Evolutionary conservation across 1,140 invertebrate species (phyloP).

Genomic region (Copidosoma floridanum): DNA sequence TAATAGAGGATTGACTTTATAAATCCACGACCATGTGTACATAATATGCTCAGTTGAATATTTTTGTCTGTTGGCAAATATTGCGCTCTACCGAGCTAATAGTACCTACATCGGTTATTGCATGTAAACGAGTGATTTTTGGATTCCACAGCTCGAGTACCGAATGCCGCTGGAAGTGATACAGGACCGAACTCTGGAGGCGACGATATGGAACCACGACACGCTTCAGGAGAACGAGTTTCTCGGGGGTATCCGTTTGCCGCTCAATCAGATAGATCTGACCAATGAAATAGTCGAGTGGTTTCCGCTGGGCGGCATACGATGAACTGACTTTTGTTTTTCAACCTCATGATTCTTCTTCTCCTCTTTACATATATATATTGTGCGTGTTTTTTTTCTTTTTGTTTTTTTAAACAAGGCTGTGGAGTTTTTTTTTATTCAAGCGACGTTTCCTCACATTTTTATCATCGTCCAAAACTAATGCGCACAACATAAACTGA

Average conservation of each 20-base stretch:
- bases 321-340: conserved; percentile 32
- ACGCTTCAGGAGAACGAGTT: conserved; percentile 94
- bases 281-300: conserved; percentile 76
- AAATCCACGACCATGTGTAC: no score
- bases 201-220: conserved; percentile 94
- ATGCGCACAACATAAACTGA: conserved; percentile 16
- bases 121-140: no score
- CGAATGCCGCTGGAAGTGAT: conserved; percentile 81
- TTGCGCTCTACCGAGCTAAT: no score
- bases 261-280: conserved; percentile 69
- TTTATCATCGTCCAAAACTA: no score
- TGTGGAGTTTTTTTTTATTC: conserved; percentile 16
- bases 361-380: no score
- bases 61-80: no score
- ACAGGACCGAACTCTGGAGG: conserved; percentile 73
- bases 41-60: no score
- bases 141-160: conserved; percentile 81
- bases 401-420: conserved; percentile 22
- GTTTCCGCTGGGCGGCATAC: conserved; percentile 69
- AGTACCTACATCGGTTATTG: no score
- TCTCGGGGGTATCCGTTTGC: conserved; percentile 83
- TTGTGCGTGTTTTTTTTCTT: no score
- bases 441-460: no score
- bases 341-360: no score
- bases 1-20: no score